Base-by-base conservation (phyloP, 1,140 invertebrate genomes). In the Drosophila kanapiae region DNA sequence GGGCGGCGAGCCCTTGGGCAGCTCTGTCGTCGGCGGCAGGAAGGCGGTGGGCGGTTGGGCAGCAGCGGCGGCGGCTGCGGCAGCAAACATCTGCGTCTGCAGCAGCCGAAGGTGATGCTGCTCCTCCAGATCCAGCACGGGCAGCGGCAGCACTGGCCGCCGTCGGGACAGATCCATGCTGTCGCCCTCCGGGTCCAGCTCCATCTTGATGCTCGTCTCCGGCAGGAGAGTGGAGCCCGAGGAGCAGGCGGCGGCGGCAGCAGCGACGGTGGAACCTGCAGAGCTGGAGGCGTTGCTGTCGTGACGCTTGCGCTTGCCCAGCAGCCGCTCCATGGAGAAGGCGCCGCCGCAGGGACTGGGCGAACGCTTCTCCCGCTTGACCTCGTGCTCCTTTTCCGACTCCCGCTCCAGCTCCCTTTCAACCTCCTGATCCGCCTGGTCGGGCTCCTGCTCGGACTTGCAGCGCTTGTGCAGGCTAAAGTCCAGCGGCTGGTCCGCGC, bases 51-150 rank as follows among this genome's bases (percentile, higher is more conserved):
- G 63, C 6, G 67, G 31, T 16, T 61, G 61, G 13, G 37, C 60
- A 16, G 78, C 82, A 9, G 86, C 91, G 8, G 90, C 90, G 1
- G 91, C 91, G 0, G 87, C 91, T 2, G 91, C 91, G 18, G 91
- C 91, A 7, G 91, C 91, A 40, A 92, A 91, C 91, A 92, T 92
- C 54, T 92, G 91, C n/a, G 86, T 91, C 47, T 91, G 91, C 59
- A 92, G 57, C 40, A 92, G 40, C 8, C 82, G 78, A 9, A 92
- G 33, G n/a, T 90, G 71, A 33, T 90, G 84, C 10, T 88, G 84
- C 58, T 91, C 82, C 49, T 91, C 82, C 3, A 79, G 45, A 23
- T 85, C 72, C 57, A 79, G 40, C 11, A 62, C 63, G 11, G 82
- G 62, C 62, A 67, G 59, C 13, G 75, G 57, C 3, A 43, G 43